phyloP scores from a whole-genome alignment of 53 echinoderm and acorn worm species.

The Crossaster papposus region DNA sequence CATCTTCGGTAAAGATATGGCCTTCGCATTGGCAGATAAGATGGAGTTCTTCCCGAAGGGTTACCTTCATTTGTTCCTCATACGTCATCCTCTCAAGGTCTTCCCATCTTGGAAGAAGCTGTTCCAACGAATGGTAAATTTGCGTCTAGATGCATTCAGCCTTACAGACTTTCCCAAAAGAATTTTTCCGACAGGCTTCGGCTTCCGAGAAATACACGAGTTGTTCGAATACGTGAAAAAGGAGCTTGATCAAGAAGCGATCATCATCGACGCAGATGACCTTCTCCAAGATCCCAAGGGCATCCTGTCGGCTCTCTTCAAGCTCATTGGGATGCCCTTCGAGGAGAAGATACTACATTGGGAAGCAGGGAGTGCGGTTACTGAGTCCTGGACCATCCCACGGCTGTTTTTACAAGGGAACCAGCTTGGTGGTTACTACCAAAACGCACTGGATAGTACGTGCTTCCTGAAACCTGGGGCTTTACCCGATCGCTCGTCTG shows the following conservation, averaged over 20 bases:
- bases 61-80: slow-evolving; percentile 29
- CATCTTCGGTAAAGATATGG: slow-evolving; percentile 26
- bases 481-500: slow-evolving; percentile 13
- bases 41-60: slow-evolving; percentile 2
- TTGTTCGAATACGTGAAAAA: slow-evolving; percentile 36
- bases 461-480: neutral
- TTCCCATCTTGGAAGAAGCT: slow-evolving; percentile 26
- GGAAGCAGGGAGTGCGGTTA: slow-evolving; percentile 16
- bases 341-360: slow-evolving; percentile 43
- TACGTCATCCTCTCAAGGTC: slow-evolving; percentile 38
- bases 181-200: neutral
- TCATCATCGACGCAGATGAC: slow-evolving; percentile 53
- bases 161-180: neutral
- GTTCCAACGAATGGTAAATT: neutral
- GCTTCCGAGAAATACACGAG: slow-evolving; percentile 12
- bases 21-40: neutral
- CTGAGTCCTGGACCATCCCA: slow-evolving; percentile 26
- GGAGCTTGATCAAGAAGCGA: slow-evolving; percentile 3
- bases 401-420: neutral
- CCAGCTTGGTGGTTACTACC: neutral
- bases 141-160: neutral
- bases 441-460: neutral
- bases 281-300: slow-evolving; percentile 37
- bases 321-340: slow-evolving; percentile 40
- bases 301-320: slow-evolving; percentile 38